Base-by-base conservation (phyloP, 1,140 invertebrate species). In the Gryon sp. region DNA sequence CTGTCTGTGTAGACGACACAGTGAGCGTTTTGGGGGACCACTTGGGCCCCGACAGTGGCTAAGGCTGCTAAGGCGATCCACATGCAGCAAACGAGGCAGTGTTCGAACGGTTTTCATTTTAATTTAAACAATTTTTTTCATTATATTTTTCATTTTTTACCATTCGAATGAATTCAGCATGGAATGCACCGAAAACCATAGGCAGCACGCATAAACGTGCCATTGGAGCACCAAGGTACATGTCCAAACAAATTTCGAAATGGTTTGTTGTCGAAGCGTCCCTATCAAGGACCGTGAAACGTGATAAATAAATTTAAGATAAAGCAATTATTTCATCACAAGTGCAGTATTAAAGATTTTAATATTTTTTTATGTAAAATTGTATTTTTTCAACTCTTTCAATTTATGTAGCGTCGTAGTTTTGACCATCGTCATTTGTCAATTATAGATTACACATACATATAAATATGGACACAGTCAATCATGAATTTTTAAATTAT, bases 1-100 rank as follows among this genome's bases (percentile, higher is more conserved):
- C 95, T 94, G 91, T 97, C 95, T 92, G 95, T 96, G 93, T 97
- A 97, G 91, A 95, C 93, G 91, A 97, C 95, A 92, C 94, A 96
- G 90, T 94, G 93, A 91, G 94, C 94, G 90, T 96, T 97, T 92
- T 91, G 90, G 87, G 94, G 92, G 88, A 95, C 91, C 90, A 89
- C 86, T 90, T 87, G 88, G 87, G 87, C 86, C 86, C 87, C 87
- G 83, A 88, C 87, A 89, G 86, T 88, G 88, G 88, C 87, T 88
- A 88, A 89, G 88, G 88, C 88, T 89, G 87, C 87, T 89, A 89
- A 89, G 88, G 88, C 87, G 86, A 88, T 88, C 87, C 88, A 88
- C 87, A 89, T 89, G 88, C 88, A 89, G 88, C 87, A 88, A 89
- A 88, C 86, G 86, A 88, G 88, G 88, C 88, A 88, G 88, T 89